These are phyloP conservation scores for Marmota flaviventris DNA, from an alignment of 2,113 vertebrate species.

Conservation along the genomic window DNA sequence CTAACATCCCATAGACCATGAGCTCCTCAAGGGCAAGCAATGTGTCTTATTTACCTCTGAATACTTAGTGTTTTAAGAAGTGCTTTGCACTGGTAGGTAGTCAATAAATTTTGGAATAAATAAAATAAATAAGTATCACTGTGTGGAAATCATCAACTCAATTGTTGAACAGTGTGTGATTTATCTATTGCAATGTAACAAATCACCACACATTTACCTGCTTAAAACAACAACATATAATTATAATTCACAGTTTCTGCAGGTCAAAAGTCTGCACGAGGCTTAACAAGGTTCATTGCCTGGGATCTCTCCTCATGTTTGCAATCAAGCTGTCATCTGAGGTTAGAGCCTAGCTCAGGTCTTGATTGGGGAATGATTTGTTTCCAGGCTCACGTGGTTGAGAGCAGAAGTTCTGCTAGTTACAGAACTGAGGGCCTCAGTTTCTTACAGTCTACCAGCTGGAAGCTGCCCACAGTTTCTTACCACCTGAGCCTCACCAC, in stretches of 20 bases:
- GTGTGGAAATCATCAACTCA: slow-evolving; percentile 35
- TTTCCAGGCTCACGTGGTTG: neutral
- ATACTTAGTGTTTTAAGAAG: slow-evolving; percentile 15
- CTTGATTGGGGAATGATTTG: neutral
- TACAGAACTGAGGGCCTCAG: neutral
- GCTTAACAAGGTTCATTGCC: neutral
- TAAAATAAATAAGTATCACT: slow-evolving; percentile 29
- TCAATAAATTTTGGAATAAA: slow-evolving; percentile 38
- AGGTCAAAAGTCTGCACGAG: neutral
- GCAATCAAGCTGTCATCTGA: neutral
- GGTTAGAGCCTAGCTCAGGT: neutral
- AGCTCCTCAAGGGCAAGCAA: neutral
- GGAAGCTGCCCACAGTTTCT: neutral
- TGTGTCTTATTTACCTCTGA: neutral
- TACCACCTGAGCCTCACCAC: neutral
- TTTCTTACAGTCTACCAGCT: neutral
- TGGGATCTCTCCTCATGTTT: neutral
- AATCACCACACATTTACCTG: neutral
- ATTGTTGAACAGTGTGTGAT: neutral
- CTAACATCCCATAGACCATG: neutral
- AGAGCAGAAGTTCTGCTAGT: neutral
- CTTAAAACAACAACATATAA: neutral
- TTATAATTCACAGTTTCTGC: neutral
- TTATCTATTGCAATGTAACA: neutral
- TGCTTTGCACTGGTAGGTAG: neutral